Conservation (phyloP, 2,888 invertebrate genomes). For the Megastigmus dorsalis region DNA sequence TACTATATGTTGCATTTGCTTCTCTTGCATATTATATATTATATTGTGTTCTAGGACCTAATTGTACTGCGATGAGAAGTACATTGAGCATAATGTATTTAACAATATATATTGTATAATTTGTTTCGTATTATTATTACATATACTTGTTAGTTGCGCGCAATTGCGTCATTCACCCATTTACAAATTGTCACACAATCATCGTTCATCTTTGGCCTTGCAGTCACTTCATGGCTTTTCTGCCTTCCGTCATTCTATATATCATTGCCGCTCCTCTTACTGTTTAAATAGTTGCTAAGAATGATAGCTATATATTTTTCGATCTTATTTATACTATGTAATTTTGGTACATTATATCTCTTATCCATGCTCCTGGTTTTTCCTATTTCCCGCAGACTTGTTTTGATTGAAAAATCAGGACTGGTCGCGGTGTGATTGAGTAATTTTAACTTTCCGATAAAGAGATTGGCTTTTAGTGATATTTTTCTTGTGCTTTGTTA, state of each 20-base stretch:
- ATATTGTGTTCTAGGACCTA: slow-evolving; percentile 45
- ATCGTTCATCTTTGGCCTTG: slow-evolving; percentile 41
- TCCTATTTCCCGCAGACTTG: slow-evolving; percentile 16
- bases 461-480: no score
- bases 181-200: slow-evolving; percentile 26
- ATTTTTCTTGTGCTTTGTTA: no score
- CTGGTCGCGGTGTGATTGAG: neutral
- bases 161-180: slow-evolving; percentile 32
- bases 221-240: slow-evolving; percentile 44
- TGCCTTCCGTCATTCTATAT: slow-evolving; percentile 5
- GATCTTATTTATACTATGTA: slow-evolving; percentile 6
- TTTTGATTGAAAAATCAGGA: slow-evolving; percentile 23
- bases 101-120: slow-evolving; percentile 33
- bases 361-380: neutral
- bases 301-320: slow-evolving; percentile 36
- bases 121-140: slow-evolving; percentile 30
- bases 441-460: neutral
- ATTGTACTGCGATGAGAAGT: slow-evolving; percentile 28
- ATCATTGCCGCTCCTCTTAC: slow-evolving; percentile 31
- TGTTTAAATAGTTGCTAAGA: slow-evolving; percentile 41
- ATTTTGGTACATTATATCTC: neutral
- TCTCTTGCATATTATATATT: slow-evolving; percentile 67
- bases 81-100: slow-evolving; percentile 22
- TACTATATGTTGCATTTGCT: slow-evolving; percentile 58
- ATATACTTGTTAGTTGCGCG: slow-evolving; percentile 45